A percentile compares a stretch with the other conserved stretches of the same genome.
phyloP scores from a whole-genome alignment of 2,797 vertebrate species.

The Eulemur rubriventer region DNA sequence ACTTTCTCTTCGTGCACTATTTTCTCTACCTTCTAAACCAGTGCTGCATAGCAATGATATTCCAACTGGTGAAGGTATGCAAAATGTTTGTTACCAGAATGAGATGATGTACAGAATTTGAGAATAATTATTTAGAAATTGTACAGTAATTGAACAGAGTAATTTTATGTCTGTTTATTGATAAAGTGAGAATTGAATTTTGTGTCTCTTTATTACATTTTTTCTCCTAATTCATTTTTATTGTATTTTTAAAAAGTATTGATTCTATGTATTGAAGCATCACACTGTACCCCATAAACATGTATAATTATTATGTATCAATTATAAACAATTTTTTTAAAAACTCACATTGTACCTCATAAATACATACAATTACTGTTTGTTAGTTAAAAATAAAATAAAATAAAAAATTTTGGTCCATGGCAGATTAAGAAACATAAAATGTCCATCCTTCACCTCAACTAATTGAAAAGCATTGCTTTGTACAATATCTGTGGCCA shows the following conservation, averaged over 20 bases:
- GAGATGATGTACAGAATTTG: neutral
- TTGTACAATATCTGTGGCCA: neutral
- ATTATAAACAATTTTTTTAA: neutral
- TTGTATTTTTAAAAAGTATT: neutral
- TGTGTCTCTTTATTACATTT: neutral
- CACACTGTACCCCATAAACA: neutral
- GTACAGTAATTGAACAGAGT: neutral
- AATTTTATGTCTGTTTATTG: neutral
- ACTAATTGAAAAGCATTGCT: neutral
- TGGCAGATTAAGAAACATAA: neutral
- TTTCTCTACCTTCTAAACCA: neutral
- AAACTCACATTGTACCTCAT: neutral
- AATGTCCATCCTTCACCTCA: neutral
- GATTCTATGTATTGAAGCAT: neutral
- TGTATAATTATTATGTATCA: neutral
- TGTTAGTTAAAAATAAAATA: neutral
- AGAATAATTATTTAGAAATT: neutral
- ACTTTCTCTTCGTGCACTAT: neutral
- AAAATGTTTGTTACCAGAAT: neutral
- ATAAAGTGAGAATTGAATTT: neutral
- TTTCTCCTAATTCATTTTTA: neutral
- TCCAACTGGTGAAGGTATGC: neutral
- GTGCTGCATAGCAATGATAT: neutral
- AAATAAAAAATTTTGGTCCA: neutral
- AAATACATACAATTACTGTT: neutral